Base-by-base conservation (phyloP, 2,113 vertebrate genomes). In the Brachionichthys hirsutus region DNA sequence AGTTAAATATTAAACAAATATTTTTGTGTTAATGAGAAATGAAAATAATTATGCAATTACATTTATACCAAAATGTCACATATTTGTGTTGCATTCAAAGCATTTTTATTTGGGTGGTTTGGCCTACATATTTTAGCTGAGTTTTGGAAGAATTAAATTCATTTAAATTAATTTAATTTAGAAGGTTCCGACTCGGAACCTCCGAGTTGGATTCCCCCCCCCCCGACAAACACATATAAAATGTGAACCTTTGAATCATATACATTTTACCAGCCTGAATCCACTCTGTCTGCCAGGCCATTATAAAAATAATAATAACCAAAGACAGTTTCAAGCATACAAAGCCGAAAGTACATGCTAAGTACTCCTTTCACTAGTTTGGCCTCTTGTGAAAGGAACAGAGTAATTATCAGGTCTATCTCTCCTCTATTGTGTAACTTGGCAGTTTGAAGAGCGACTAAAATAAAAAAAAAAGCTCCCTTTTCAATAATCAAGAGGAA, bases 401-500 rank as follows among this genome's bases (percentile, higher is more conserved):
- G 2, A 44, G 74, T 58, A 74, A 83, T 77, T 67, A 78, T 80
- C 69, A 64, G 66, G 70, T 58, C 79, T 67, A 85, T 83, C 76
- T 69, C 30, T 75, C 54, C 56, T 69, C 67, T 63, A 76, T 86
- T 84, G 77, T 81, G 64, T 12, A 50, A 70, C 69, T 42, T 76
- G 19, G 20, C 46, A 72, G 81, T 84, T 84, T 84, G 77, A 83
- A 69, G 61, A 82, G 76, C 0, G 59, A 78, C 82, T 78, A 82
- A 83, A 85, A 85, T 84, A 75, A 86, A 87, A 85, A 76, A 85
- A 80, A 79, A 88, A 89, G 85, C 86, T 80, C 75, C 53, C 76
- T 73, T 70, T 85, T 85, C 65, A 85, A 18, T 67, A 70, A 83
- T 67, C 16, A 49, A 42, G 60, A 83, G 57, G 64, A 64, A 67